Evolutionary conservation across 1,140 invertebrate genomes (phyloP), one percentile per base, ranked within the genome.

Genomic region (Zaprionus tsacasi): DNA sequence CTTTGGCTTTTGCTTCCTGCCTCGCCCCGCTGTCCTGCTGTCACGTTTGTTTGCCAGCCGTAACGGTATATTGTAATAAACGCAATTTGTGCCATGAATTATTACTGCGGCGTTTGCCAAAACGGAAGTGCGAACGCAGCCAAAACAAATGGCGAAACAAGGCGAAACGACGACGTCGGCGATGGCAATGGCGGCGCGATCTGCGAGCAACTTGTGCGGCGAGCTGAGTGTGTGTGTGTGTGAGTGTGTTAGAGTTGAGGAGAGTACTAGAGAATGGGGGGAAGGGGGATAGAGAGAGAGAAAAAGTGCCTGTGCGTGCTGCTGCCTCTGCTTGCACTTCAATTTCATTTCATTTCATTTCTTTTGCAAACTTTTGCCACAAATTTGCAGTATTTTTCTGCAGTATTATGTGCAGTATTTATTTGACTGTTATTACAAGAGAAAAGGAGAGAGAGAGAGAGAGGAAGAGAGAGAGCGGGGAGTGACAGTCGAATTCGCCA

Each of bases 1-100:
- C 12, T 25, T 1, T 4, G 15, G 12, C 38, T 35, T 56, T 17
- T 45, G 40, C 21, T 21, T 21, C 21, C 21, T 21, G 21, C 21
- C 21, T 21, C 1, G 21, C 21, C 21, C 21, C 21, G 1, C 33
- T 52, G 48, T 36, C 36, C 52, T 50, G 38, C 50, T 52, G 55
- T 57, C 50, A 45, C 50, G 58, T 65, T 65, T 69, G 75, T 68
- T 58, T 40, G 69, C 38, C 38, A 65, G 48, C 52, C 67, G 38
- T 73, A 35, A 50, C 35, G 70, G 55, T 85, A 71, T 79, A 72
- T 81, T 89, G 85, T 89, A 89, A 89, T 88, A 88, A 88, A 88
- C 85, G 86, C 85, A 88, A 89, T 89, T 88, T 89, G 81, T 74
- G 79, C 74, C 81, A 88, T 88, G 85, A 88, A 79, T 89, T 88